A percentile compares a stretch with the other conserved stretches of the same genome.
Conservation (phyloP, 2,888 invertebrate genomes). For the Elysia crispata region DNA sequence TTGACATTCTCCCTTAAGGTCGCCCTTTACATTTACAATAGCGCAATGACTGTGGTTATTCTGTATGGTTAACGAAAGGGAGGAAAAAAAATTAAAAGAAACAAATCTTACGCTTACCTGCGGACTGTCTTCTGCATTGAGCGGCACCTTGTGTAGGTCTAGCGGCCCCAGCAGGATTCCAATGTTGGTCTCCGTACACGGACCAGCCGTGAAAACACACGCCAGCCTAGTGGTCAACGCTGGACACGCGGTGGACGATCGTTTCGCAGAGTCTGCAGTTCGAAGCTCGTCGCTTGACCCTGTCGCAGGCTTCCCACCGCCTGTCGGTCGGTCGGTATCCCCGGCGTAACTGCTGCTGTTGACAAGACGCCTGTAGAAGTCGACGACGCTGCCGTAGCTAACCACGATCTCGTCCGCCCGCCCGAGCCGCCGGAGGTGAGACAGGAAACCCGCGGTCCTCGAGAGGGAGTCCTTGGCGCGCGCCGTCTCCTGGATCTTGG, state of each 20-base stretch:
- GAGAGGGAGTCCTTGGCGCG: slow-evolving; percentile 57
- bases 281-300: too few species aligned
- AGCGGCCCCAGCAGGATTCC: slow-evolving; percentile 65
- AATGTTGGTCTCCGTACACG: slow-evolving; percentile 57
- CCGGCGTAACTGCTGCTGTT: slow-evolving; percentile 56
- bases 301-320: too few species aligned
- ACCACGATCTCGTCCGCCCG: slow-evolving; percentile 66
- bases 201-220: slow-evolving; percentile 61
- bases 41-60: too few species aligned
- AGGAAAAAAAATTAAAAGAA: too few species aligned
- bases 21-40: too few species aligned
- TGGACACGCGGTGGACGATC: too few species aligned
- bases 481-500: slow-evolving; percentile 56
- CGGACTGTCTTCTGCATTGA: slow-evolving; percentile 55
- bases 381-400: slow-evolving; percentile 59
- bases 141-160: slow-evolving; percentile 55
- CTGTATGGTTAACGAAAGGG: too few species aligned
- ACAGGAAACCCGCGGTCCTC: slow-evolving; percentile 58
- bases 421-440: slow-evolving; percentile 59
- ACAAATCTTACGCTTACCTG: background rate
- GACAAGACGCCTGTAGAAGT: slow-evolving; percentile 63
- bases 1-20: too few species aligned
- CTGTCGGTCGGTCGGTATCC: too few species aligned
- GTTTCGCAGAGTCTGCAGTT: too few species aligned
- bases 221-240: slow-evolving; percentile 53